These are phyloP conservation scores for Lasioglossum zephyrum DNA, from an alignment of 2,888 invertebrate genomes.

Conservation along the genomic window DNA sequence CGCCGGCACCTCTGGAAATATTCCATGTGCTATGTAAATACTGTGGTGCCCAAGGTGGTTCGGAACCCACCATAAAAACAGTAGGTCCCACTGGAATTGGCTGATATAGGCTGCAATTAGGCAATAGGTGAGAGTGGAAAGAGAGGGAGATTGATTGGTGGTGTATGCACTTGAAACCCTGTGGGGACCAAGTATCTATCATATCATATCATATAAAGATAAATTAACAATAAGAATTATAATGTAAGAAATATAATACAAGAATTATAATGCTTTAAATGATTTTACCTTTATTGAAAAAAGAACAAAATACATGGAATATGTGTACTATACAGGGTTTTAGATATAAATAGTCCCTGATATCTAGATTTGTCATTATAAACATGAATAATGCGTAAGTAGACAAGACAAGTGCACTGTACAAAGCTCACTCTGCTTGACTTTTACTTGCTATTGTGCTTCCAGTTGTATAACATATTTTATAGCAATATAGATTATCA, in stretches of 20 bases:
- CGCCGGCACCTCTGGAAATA: too few relatives aligned
- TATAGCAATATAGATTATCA: conserved; percentile 62
- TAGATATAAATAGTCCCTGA: conserved; percentile 65
- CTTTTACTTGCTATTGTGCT: conserved; percentile 60
- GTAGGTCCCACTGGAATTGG: too few relatives aligned
- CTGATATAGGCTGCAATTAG: too few relatives aligned
- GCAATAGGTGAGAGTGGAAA: too few relatives aligned
- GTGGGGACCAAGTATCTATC: too few relatives aligned
- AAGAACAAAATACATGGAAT: conserved; percentile 73
- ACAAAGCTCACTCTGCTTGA: conserved; percentile 69
- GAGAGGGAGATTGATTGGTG: too few relatives aligned
- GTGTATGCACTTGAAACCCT: too few relatives aligned
- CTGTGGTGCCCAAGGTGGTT: too few relatives aligned
- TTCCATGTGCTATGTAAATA: too few relatives aligned
- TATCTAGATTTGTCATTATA: conserved; percentile 63
- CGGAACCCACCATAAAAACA: too few relatives aligned
- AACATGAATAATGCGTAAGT: conserved; percentile 62
- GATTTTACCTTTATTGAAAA: conserved; percentile 72
- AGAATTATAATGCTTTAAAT: conserved; percentile 55
- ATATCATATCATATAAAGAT: not conserved
- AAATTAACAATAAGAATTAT: conserved; percentile 1
- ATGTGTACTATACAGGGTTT: conserved; percentile 67
- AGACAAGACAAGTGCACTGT: conserved; percentile 71
- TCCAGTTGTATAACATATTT: conserved; percentile 60
- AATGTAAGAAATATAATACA: too few relatives aligned